phyloP scores from a whole-genome alignment of 2,797 vertebrate species.

The Coranthus polyacanthus region DNA sequence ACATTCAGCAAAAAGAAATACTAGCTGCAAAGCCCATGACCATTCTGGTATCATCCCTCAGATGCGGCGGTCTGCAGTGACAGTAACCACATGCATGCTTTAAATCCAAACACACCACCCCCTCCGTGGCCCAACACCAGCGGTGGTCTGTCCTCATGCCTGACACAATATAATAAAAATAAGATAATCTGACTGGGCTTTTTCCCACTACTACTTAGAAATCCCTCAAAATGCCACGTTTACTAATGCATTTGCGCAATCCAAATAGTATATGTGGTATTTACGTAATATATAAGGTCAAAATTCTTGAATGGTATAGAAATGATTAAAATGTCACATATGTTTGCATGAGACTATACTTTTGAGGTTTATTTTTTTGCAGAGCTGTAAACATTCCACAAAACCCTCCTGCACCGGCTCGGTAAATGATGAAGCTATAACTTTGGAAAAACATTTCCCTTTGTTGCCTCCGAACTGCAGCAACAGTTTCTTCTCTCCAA shows the following conservation, averaged over 20 bases:
- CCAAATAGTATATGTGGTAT: too few species aligned
- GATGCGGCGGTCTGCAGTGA: constrained; percentile 59
- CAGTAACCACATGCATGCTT: constrained; percentile 65
- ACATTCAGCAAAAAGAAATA: constrained; percentile 1
- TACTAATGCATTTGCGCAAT: background rate
- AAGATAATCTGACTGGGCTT: constrained; percentile 22
- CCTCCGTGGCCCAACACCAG: constrained; percentile 28
- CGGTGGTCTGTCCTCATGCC: constrained; percentile 55
- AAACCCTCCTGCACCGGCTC: background rate
- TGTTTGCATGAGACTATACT: background rate
- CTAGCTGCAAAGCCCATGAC: background rate
- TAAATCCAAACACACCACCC: constrained; percentile 64
- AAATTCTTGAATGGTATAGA: background rate
- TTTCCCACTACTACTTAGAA: constrained; percentile 14
- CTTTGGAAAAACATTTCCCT: constrained; percentile 33
- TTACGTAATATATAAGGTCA: background rate
- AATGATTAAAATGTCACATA: background rate
- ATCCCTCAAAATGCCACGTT: constrained; percentile 16
- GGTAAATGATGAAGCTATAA: constrained; percentile 9
- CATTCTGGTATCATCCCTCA: constrained; percentile 30
- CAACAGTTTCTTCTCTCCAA: constrained; percentile 11
- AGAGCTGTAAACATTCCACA: background rate
- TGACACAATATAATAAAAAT: constrained; percentile 44
- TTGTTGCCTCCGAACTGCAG: background rate
- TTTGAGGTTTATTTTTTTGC: constrained; percentile 16